These are phyloP conservation scores for Oryzaephilus surinamensis DNA, from an alignment of 1,140 invertebrate species.

Conservation along the genomic window DNA sequence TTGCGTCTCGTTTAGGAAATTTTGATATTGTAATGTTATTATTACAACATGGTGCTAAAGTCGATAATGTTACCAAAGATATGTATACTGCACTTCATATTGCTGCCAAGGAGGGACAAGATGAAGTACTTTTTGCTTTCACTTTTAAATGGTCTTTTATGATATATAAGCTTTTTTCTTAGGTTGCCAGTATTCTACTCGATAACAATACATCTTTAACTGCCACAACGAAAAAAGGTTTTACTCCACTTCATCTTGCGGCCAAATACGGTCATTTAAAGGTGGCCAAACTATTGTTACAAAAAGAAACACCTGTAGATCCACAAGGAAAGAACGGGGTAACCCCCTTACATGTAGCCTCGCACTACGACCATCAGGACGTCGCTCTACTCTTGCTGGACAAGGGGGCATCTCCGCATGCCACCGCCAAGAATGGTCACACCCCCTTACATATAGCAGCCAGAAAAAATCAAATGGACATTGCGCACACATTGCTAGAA, in stretches of 20 bases:
- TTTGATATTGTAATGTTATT: conserved; percentile 91
- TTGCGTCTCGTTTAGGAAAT: conserved; percentile 87
- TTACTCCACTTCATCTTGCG: conserved; percentile 96
- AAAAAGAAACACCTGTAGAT: conserved; percentile 90
- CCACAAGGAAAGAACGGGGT: conserved; percentile 98
- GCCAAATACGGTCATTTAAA: conserved; percentile 98
- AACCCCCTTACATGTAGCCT: conserved; percentile 94
- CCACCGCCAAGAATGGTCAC: conserved; percentile 96
- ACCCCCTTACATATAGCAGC: conserved; percentile 97
- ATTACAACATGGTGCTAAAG: conserved; percentile 83
- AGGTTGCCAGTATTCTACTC: conserved; percentile 87
- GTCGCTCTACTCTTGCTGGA: conserved; percentile 89
- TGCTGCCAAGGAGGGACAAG: conserved; percentile 94
- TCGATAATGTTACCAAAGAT: conserved; percentile 89
- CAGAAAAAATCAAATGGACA: conserved; percentile 95
- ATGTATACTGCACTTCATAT: conserved; percentile 98
- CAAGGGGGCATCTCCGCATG: conserved; percentile 86
- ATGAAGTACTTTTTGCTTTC: conserved; percentile 57
- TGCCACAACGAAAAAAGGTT: conserved; percentile 94
- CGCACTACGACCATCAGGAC: conserved; percentile 96
- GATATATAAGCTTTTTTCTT: too few species aligned
- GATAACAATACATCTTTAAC: conserved; percentile 92
- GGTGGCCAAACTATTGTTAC: conserved; percentile 86
- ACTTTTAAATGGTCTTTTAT: too few species aligned
- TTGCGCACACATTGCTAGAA: conserved; percentile 86